Base-by-base conservation (phyloP, 2,113 vertebrate genomes). In the Cyprinodon brontotheroides region DNA sequence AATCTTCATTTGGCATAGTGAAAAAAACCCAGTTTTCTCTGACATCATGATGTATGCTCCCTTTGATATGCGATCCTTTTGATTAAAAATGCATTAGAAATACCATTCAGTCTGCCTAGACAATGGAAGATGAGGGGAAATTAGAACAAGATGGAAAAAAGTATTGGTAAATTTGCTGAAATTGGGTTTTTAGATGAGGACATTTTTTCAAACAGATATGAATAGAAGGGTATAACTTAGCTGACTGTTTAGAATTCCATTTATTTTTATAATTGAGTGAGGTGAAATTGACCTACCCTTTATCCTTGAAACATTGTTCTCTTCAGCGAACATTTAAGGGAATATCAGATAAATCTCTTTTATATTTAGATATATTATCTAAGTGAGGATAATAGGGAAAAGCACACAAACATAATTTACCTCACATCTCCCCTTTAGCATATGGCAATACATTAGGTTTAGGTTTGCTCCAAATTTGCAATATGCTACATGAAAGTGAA, bases 381-480 rank as follows among this genome's bases (percentile, higher is more conserved):
- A 36, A 86, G 66, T 77, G 62, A 89, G 81, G 77, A 81, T 78
- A 75, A 69, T 48, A 36, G 74, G 77, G 77, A 77, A 85, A 75
- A 79, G 76, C 78, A 83, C 77, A 70, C 88, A 90, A 85, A 90
- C 86, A 89, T 79, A 89, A 85, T 83, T 86, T 89, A 60, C 86
- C 71, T 77, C 4, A 60, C 65, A 57, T 72, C 48, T 70, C 85
- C 79, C 84, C 79, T 39, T 2, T 50, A 73, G 81, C 77, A 82
- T 69, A 68, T 65, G 43, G 38, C 20, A 36, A 75, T 85, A 74
- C 88, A 76, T 79, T 90, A 83, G 79, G 89, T 90, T 89, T 81
- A 89, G 81, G 63, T 74, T 71, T 89, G 79, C 78, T 88, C 89
- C 86, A 80, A 91, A 92, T 90, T 91, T 91, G 83, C 88, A 87